Evolutionary conservation across 2,113 vertebrate genomes (phyloP), one percentile per base, ranked within the genome.

Genomic region (Hystrix brachyura): DNA sequence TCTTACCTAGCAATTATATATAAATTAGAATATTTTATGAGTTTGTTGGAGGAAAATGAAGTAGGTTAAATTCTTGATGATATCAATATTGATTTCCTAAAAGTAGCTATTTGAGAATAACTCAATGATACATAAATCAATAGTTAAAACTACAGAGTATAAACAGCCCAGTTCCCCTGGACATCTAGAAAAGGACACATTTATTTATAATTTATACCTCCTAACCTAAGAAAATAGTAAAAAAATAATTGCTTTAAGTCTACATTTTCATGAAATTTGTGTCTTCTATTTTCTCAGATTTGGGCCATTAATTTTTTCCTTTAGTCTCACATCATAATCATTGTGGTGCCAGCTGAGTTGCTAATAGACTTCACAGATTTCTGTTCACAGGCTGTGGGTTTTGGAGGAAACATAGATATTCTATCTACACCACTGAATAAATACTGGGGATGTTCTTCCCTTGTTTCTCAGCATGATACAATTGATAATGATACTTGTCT

Each of bases 41-140:
- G 19, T 82, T 90, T 92, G 21, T 67, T 86, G 21, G 72, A 83
- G 2, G n/a, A 80, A 87, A 88, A 91, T 46, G 2, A 94, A 78
- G 27, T 67, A 5, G 64, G 55, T 82, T 94, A 87, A 90, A 72
- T 89, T 82, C 14, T 59, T 87, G 17, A 65, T 17, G 76, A 79
- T 55, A 57, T 48, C 84, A 60, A 65, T 79, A 53, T 38, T 92
- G 74, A 92, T 82, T 91, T 90, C 48, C 64, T 71, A 14, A 60
- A 18, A 82, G 8, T 57, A 34, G 79, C 57, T 97, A n/a, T 76
- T 85, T 94, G 15, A 80, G 21, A 85, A 10, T 32, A 62, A 51
- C 9, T 67, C 43, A 57, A 27, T 89, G 19, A 82, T 53, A 48
- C 14, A 67, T 81, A 15, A 55, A 15, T 60, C 46, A 29, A 48